phyloP scores from a whole-genome alignment of 2,113 vertebrate species.

The Prunella himalayana region DNA sequence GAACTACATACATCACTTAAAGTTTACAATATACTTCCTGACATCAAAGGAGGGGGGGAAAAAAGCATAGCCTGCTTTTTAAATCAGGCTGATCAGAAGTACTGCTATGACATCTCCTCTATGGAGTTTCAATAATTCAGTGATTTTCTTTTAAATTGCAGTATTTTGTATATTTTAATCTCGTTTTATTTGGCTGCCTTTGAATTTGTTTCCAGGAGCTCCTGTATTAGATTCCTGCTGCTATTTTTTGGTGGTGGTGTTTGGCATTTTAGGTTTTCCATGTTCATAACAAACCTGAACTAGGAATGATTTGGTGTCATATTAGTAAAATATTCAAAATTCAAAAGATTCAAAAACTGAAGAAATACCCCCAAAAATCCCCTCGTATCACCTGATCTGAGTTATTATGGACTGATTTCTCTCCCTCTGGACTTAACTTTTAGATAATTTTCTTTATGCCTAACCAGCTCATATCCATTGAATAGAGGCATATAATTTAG shows the following conservation, averaged over 20 bases:
- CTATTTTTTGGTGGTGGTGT: not conserved
- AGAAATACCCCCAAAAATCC: not conserved
- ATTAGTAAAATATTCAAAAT: not conserved
- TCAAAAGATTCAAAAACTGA: not conserved
- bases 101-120: not conserved
- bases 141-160: constrained; percentile 32
- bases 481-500: not conserved
- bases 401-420: not conserved
- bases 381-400: not conserved
- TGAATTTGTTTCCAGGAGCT: constrained; percentile 23
- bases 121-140: constrained; percentile 42
- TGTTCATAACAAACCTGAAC: not conserved
- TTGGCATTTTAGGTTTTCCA: not conserved
- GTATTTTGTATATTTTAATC: constrained; percentile 54
- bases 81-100: constrained; percentile 7
- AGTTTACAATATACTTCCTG: constrained; percentile 7
- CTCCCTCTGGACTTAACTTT: not conserved
- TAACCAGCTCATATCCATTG: not conserved
- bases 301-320: not conserved
- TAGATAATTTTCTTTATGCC: not conserved
- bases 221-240: not conserved
- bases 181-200: constrained; percentile 32
- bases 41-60: not conserved
- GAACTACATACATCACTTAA: constrained; percentile 13
- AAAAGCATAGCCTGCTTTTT: not conserved